A percentile compares a stretch with the other conserved stretches of the same genome.
phyloP scores from a whole-genome alignment of 1,140 invertebrate genomes.

The Meteorus sp. region DNA sequence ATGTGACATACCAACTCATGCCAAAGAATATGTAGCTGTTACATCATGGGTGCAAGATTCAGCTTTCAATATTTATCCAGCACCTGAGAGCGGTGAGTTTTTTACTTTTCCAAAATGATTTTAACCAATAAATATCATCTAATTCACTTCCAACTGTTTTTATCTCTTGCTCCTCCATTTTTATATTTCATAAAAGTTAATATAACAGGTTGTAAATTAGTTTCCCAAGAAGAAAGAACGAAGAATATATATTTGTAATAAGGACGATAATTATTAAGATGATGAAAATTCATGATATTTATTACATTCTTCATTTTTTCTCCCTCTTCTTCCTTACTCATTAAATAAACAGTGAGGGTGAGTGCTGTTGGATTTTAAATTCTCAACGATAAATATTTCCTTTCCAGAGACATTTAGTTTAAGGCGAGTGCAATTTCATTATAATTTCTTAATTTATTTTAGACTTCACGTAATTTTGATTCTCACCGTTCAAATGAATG shows the following conservation, averaged over 20 bases:
- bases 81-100: conserved; percentile 74
- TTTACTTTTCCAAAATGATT: background rate
- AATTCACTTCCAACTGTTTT: background rate
- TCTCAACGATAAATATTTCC: background rate
- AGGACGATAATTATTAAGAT: too few relatives aligned
- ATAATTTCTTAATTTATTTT: too few relatives aligned
- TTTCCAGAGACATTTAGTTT: too few relatives aligned
- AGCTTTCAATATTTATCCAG: conserved; percentile 77
- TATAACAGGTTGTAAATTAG: background rate
- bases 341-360: too few relatives aligned
- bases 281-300: background rate
- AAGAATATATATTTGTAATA: too few relatives aligned
- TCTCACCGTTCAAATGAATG: too few relatives aligned
- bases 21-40: conserved; percentile 83
- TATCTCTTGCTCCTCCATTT: background rate
- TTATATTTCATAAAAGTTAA: background rate
- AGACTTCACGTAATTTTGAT: too few relatives aligned
- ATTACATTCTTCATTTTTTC: too few relatives aligned
- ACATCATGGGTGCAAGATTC: conserved; percentile 88
- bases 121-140: background rate
- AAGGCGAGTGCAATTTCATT: too few relatives aligned
- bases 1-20: conserved; percentile 85
- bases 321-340: too few relatives aligned
- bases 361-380: too few relatives aligned
- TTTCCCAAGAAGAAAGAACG: too few relatives aligned